A percentile compares a stretch with the other conserved stretches of the same genome.
phyloP scores from a whole-genome alignment of 1,140 invertebrate genomes.

The Achroia grisella region DNA sequence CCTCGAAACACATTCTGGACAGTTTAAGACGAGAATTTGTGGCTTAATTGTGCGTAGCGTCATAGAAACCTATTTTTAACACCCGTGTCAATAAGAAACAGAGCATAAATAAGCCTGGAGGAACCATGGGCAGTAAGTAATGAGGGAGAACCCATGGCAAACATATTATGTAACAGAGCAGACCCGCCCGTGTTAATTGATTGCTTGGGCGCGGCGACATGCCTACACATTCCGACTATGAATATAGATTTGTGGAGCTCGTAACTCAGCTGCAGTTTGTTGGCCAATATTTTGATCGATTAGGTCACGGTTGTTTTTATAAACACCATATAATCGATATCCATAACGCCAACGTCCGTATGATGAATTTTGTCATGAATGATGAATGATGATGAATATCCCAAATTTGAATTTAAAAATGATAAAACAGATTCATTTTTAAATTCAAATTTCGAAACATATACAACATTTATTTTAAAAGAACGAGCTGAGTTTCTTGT shows the following conservation, averaged over 20 bases:
- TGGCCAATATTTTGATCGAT: too few species aligned
- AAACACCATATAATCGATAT: too few species aligned
- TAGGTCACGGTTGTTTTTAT: too few species aligned
- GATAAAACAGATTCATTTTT: too few species aligned
- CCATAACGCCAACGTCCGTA: too few species aligned
- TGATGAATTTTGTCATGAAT: too few species aligned
- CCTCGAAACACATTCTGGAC: not conserved
- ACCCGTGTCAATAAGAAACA: slow-evolving; percentile 17
- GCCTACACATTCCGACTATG: not conserved
- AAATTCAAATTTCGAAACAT: too few species aligned
- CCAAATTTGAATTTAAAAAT: too few species aligned
- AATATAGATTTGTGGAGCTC: not conserved
- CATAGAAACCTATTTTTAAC: slow-evolving; percentile 12
- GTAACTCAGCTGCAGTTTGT: too few species aligned
- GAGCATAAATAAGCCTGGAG: slow-evolving; percentile 26
- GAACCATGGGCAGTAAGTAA: slow-evolving; percentile 8
- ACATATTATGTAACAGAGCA: slow-evolving; percentile 26
- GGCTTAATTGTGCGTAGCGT: slow-evolving; percentile 1
- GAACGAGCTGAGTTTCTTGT: too few species aligned
- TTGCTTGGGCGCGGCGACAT: slow-evolving; percentile 6
- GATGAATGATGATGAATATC: too few species aligned
- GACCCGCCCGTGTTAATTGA: slow-evolving; percentile 23
- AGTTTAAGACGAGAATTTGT: not conserved
- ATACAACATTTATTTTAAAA: too few species aligned
- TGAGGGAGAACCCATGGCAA: slow-evolving; percentile 14